A percentile compares a stretch with the other conserved stretches of the same genome.
Evolutionary conservation across 1,140 invertebrate species (phyloP).

Genomic region (Tetramorium alpestre): DNA sequence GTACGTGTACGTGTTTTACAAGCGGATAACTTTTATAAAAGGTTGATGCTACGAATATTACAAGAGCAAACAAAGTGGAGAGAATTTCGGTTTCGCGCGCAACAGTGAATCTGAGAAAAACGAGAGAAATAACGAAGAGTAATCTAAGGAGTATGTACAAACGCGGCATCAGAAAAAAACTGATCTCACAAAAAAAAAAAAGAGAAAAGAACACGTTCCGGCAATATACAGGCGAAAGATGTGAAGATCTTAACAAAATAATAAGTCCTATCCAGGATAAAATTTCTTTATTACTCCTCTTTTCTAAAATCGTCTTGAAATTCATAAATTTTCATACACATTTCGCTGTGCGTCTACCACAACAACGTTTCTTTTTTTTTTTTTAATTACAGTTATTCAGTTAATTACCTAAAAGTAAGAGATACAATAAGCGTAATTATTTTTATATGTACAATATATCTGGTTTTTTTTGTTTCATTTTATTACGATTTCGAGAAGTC

Average conservation of each 20-base stretch:
- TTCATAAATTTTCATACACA: constrained; percentile 85
- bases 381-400: constrained; percentile 85
- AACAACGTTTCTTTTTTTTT: constrained; percentile 80
- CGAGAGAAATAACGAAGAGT: constrained; percentile 69
- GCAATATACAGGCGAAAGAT: constrained; percentile 70
- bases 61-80: constrained; percentile 26
- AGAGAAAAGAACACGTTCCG: constrained; percentile 57
- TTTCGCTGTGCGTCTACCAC: constrained; percentile 85
- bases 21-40: constrained; percentile 48
- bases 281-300: constrained; percentile 85
- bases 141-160: constrained; percentile 73
- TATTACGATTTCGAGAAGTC: constrained; percentile 79
- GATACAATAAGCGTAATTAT: constrained; percentile 86
- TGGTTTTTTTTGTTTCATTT: constrained; percentile 79
- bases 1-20: constrained; percentile 1
- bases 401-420: constrained; percentile 86
- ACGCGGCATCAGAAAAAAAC: constrained; percentile 71
- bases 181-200: constrained; percentile 66
- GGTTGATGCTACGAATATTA: constrained; percentile 19
- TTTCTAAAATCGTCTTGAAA: constrained; percentile 83
- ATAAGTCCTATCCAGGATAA: constrained; percentile 84
- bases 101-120: constrained; percentile 71
- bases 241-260: constrained; percentile 77
- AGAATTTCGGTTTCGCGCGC: constrained; percentile 47
- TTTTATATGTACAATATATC: constrained; percentile 85